phyloP scores from a whole-genome alignment of 35 echinoderm and acorn worm species.

The Ptychodera flava region DNA sequence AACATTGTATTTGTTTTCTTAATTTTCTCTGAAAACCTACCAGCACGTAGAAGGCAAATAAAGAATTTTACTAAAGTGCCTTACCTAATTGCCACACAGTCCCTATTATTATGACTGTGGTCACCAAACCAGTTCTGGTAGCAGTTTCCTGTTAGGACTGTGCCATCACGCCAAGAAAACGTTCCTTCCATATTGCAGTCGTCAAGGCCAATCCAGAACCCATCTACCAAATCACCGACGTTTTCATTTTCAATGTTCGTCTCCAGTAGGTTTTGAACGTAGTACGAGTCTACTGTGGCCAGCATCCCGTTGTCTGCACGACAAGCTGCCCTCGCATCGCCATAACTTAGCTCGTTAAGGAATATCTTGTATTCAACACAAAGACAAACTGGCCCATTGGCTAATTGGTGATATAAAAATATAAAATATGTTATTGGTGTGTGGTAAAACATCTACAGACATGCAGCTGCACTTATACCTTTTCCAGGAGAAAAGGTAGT shows the following conservation, averaged over 20 bases:
- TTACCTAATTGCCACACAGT: not conserved
- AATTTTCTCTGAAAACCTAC: no score
- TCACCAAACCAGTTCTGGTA: not conserved
- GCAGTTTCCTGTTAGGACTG: not conserved
- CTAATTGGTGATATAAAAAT: no score
- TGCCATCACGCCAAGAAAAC: not conserved
- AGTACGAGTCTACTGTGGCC: not conserved
- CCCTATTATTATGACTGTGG: not conserved
- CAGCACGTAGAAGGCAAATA: no score
- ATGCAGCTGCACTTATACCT: no score
- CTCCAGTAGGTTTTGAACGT: not conserved
- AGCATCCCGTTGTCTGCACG: not conserved
- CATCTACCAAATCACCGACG: not conserved
- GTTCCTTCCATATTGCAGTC: not conserved
- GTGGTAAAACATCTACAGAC: no score
- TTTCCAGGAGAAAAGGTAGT: no score
- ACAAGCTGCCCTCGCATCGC: not conserved
- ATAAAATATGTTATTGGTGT: no score
- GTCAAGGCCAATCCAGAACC: not conserved
- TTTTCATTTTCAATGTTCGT: not conserved
- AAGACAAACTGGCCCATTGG: not conserved
- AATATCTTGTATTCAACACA: not conserved
- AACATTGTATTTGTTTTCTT: no score
- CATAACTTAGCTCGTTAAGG: not conserved
- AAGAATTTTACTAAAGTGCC: no score